Conservation (phyloP, 2,797 vertebrate species). For the Micrastur ruficollis region DNA sequence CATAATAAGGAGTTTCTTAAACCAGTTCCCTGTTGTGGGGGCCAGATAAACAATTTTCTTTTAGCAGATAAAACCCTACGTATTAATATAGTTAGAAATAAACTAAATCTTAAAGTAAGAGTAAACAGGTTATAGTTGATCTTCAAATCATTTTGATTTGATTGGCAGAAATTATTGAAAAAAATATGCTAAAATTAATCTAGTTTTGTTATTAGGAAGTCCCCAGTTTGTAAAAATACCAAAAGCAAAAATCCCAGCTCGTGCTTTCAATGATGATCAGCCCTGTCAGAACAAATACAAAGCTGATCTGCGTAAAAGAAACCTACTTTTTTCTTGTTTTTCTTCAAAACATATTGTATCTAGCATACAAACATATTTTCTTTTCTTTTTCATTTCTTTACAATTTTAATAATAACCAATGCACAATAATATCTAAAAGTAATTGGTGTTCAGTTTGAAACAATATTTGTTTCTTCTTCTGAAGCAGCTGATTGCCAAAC, state of each 20-base stretch:
- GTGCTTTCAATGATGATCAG: not conserved
- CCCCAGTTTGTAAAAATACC: not conserved
- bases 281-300: not conserved
- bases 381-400: not conserved
- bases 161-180: not conserved
- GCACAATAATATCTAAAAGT: not conserved
- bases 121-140: not conserved
- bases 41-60: not conserved
- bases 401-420: not conserved
- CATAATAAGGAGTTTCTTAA: not conserved
- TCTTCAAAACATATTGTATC: not conserved
- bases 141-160: too few relatives aligned
- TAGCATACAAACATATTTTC: not conserved
- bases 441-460: not conserved
- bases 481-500: not conserved
- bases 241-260: not conserved
- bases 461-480: not conserved
- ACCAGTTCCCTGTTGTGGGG: not conserved
- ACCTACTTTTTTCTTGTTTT: not conserved
- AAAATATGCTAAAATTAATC: not conserved
- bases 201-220: not conserved
- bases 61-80: not conserved
- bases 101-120: not conserved
- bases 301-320: not conserved
- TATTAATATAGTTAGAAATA: not conserved